Base-by-base conservation (phyloP, 1,140 invertebrate species). In the Scaptomyza hsui region DNA sequence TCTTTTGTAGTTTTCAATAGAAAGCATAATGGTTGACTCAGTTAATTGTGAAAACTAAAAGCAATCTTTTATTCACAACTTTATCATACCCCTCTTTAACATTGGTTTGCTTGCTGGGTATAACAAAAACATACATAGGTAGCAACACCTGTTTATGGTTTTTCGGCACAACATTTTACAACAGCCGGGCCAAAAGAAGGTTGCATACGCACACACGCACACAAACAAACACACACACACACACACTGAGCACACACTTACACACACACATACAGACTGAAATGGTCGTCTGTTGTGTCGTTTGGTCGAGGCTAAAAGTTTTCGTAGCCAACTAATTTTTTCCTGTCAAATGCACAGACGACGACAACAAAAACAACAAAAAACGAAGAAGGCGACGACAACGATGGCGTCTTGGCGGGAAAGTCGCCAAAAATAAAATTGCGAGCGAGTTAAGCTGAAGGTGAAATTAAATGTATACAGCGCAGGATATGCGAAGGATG, bases 381-480 rank as follows among this genome's bases (percentile, higher is more conserved):
- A n/a, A 73, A 67, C 16, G 60, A 45, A 53, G 29, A 42, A 6
- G 39, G 45, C 53, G 41, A 65, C 59, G 29, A 59, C 53, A 47
- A 45, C 72, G 62, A 41, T 73, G 78, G 19, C 63, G 78, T 82
- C 78, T 81, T 81, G 73, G 78, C 78, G 78, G 74, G 51, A 74
- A 68, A 47, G 61, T 75, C 63, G 70, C 57, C 63, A 67, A 55
- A 45, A 62, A 65, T 44, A 48, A 45, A 45, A 61, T 45, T 45
- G 10, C 15, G 29, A 61, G 18, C 21, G 35, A 26, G 21, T 19
- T 37, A 45, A 63, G 75, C 75, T 83, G 63, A 81, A 86, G 81
- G 81, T 88, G 70, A 88, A 86, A 88, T 88, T 88, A 88, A 86
- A 86, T 88, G 82, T 86, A 81, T 86, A 81, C 80, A 80, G 69